A percentile compares a stretch with the other conserved stretches of the same genome.
These are phyloP conservation scores for Coremacera marginata DNA, from an alignment of 2,888 invertebrate genomes.

Conservation along the genomic window DNA sequence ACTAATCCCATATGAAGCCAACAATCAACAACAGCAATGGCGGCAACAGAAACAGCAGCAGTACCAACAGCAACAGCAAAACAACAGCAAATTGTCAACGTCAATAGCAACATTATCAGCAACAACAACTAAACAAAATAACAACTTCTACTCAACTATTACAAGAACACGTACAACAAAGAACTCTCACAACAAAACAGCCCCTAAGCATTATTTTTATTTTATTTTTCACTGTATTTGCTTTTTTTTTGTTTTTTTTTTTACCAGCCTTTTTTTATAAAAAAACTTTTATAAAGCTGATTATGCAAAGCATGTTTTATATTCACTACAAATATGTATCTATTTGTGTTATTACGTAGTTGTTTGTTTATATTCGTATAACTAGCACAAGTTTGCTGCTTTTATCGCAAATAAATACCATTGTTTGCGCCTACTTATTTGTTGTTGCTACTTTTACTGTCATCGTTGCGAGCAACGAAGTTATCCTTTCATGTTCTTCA, in stretches of 20 bases:
- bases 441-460: background rate
- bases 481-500: background rate
- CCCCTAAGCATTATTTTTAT: slow-evolving; percentile 45
- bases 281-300: slow-evolving; percentile 24
- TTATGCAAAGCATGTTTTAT: slow-evolving; percentile 15
- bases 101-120: slow-evolving; percentile 24
- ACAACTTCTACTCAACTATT: background rate
- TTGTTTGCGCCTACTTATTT: slow-evolving; percentile 4
- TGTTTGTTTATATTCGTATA: background rate
- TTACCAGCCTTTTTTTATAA: background rate
- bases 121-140: background rate
- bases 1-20: slow-evolving; percentile 19
- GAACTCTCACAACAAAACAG: slow-evolving; percentile 33
- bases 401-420: slow-evolving; percentile 11
- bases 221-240: slow-evolving; percentile 7
- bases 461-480: background rate
- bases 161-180: background rate
- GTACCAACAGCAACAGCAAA: slow-evolving; percentile 15
- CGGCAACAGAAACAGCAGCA: slow-evolving; percentile 28
- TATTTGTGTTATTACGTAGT: background rate
- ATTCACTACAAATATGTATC: background rate
- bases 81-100: slow-evolving; percentile 25
- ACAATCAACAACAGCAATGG: slow-evolving; percentile 22
- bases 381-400: background rate
- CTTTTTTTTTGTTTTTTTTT: background rate